A percentile compares a stretch with the other conserved stretches of the same genome.
phyloP scores from a whole-genome alignment of 2,797 vertebrate genomes.

The Xerus rutilus region DNA sequence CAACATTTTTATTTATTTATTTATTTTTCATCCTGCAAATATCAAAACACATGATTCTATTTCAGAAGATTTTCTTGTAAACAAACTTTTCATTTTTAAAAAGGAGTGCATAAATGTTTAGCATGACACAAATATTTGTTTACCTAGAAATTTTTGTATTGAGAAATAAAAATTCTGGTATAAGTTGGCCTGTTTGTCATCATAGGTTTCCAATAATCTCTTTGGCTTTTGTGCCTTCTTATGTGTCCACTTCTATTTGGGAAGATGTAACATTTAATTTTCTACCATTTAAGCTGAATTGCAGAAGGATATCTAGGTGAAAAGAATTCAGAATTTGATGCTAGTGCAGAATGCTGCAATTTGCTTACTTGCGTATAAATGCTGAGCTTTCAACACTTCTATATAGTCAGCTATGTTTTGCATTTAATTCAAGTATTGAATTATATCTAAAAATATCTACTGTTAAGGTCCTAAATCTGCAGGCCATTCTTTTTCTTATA shows the following conservation, averaged over 20 bases:
- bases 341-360: slow-evolving; percentile 65
- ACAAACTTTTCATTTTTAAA: slow-evolving; percentile 55
- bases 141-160: slow-evolving; percentile 49
- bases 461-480: slow-evolving; percentile 49
- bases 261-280: slow-evolving; percentile 64
- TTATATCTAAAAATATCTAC: slow-evolving; percentile 76
- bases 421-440: slow-evolving; percentile 70
- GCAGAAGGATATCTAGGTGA: slow-evolving; percentile 58
- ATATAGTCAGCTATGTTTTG: slow-evolving; percentile 71
- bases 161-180: slow-evolving; percentile 49
- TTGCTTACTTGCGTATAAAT: slow-evolving; percentile 74
- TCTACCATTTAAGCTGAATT: slow-evolving; percentile 69
- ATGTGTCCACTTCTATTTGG: slow-evolving; percentile 31
- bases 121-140: slow-evolving; percentile 57
- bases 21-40: slow-evolving; percentile 58
- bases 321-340: slow-evolving; percentile 65
- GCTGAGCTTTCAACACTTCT: slow-evolving; percentile 71
- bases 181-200: slow-evolving; percentile 47
- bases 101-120: slow-evolving; percentile 50
- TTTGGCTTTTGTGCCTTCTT: slow-evolving; percentile 48
- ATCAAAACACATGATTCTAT: slow-evolving; percentile 69
- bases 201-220: not conserved
- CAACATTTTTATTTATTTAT: slow-evolving; percentile 68
- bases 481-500: slow-evolving; percentile 44
- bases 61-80: slow-evolving; percentile 70